These are phyloP conservation scores for Colostygia pectinataria DNA, from an alignment of 2,888 invertebrate genomes.

Conservation along the genomic window DNA sequence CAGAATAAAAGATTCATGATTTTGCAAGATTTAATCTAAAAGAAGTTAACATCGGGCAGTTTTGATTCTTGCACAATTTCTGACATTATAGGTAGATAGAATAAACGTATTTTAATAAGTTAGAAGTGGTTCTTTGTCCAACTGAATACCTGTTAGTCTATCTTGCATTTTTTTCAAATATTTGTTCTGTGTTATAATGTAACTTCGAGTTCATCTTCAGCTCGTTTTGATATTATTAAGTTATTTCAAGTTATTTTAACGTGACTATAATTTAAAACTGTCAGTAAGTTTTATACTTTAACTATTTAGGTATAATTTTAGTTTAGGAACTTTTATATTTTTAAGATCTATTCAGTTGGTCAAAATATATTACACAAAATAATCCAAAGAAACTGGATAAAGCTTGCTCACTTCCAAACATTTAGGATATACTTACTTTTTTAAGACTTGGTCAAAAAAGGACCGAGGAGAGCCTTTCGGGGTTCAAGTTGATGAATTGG, in stretches of 20 bases:
- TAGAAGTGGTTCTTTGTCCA: slow-evolving; percentile 29
- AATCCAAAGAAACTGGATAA: slow-evolving; percentile 42
- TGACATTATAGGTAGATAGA: slow-evolving; percentile 50
- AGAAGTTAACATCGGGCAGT: slow-evolving; percentile 33
- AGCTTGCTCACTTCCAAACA: slow-evolving; percentile 68
- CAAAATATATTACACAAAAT: slow-evolving; percentile 36
- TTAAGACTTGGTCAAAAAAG: slow-evolving; percentile 24
- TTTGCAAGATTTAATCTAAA: slow-evolving; percentile 30
- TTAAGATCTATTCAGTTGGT: slow-evolving; percentile 49
- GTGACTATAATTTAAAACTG: too few species aligned
- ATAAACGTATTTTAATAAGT: slow-evolving; percentile 28
- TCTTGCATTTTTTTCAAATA: too few species aligned
- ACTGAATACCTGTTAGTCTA: too few species aligned
- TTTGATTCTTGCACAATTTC: slow-evolving; percentile 74
- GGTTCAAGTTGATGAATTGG: slow-evolving; percentile 3
- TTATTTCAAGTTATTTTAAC: too few species aligned
- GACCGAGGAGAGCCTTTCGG: slow-evolving; percentile 15
- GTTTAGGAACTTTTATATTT: not conserved
- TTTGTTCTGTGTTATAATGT: too few species aligned
- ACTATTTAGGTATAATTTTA: not conserved
- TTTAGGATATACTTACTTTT: slow-evolving; percentile 29
- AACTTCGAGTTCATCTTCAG: too few species aligned
- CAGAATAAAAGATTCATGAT: slow-evolving; percentile 31
- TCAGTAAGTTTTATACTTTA: too few species aligned
- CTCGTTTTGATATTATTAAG: too few species aligned